Percentiles rank a stretch among this genome's conserved stretches.
phyloP scores from a whole-genome alignment of 2,888 invertebrate genomes.

The Griposia aprilina region DNA sequence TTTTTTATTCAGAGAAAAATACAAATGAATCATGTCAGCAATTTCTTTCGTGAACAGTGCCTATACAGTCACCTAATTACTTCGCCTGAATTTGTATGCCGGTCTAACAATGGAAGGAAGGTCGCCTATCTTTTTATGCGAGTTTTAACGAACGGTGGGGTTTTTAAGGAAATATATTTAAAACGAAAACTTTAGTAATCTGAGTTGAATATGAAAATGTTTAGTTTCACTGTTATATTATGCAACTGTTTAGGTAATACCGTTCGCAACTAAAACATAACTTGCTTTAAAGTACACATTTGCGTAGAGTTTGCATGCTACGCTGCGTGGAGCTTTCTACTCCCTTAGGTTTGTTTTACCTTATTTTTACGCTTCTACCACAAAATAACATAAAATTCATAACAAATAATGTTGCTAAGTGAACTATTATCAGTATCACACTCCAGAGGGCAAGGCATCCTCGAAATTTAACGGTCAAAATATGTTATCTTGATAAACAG shows the following conservation, averaged over 20 bases:
- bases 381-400: constrained; percentile 23
- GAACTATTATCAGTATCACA: constrained; percentile 27
- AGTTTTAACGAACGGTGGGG: constrained; percentile 41
- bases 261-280: constrained; percentile 24
- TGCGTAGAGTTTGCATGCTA: constrained; percentile 9
- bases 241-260: constrained; percentile 33
- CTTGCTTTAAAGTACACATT: constrained; percentile 32
- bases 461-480: constrained; percentile 27
- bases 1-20: constrained; percentile 41
- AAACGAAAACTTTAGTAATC: constrained; percentile 45
- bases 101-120: constrained; percentile 43
- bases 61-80: constrained; percentile 61
- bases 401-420: constrained; percentile 25
- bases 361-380: constrained; percentile 3
- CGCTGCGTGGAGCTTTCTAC: constrained; percentile 18
- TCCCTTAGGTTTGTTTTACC: constrained; percentile 6
- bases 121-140: constrained; percentile 57
- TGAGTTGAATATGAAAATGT: constrained; percentile 40
- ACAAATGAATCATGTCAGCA: constrained; percentile 55
- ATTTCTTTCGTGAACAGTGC: constrained; percentile 54
- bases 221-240: constrained; percentile 12
- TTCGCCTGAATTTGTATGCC: constrained; percentile 51
- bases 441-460: not conserved
- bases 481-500: constrained; percentile 54
- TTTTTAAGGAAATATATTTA: constrained; percentile 40